Conservation (phyloP, 2,888 invertebrate species). For the Sphinx pinastri region DNA sequence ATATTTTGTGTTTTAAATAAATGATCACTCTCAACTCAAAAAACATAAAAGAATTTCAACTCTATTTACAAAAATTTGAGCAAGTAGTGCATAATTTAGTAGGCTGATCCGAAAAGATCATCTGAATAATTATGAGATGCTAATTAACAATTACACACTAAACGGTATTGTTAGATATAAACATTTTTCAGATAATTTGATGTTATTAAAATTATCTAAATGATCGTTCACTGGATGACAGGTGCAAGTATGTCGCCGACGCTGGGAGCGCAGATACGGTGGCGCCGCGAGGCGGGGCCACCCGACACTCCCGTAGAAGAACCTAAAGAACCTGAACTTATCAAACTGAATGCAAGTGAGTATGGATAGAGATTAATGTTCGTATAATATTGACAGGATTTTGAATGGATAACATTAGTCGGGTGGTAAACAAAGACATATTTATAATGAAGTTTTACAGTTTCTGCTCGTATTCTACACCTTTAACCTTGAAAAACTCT, state of each 20-base stretch:
- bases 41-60: no score
- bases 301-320: constrained; percentile 42
- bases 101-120: background rate
- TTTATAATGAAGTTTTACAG: no score
- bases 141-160: background rate
- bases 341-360: constrained; percentile 37
- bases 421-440: no score
- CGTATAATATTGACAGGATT: no score
- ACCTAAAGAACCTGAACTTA: constrained; percentile 28
- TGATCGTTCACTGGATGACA: background rate
- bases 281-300: constrained; percentile 64
- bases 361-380: background rate
- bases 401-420: no score
- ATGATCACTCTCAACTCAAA: no score
- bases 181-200: background rate
- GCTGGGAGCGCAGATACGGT: constrained; percentile 67
- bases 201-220: background rate
- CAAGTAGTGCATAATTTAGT: no score
- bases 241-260: constrained; percentile 67
- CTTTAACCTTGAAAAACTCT: no score
- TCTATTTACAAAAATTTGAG: no score
- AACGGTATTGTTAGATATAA: background rate
- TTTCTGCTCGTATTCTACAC: no score
- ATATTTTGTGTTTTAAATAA: no score
- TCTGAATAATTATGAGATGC: background rate